Percentiles rank a stretch among this genome's conserved stretches.
These are phyloP conservation scores for Podabrus alpinus DNA, from an alignment of 2,888 invertebrate genomes.

Conservation along the genomic window DNA sequence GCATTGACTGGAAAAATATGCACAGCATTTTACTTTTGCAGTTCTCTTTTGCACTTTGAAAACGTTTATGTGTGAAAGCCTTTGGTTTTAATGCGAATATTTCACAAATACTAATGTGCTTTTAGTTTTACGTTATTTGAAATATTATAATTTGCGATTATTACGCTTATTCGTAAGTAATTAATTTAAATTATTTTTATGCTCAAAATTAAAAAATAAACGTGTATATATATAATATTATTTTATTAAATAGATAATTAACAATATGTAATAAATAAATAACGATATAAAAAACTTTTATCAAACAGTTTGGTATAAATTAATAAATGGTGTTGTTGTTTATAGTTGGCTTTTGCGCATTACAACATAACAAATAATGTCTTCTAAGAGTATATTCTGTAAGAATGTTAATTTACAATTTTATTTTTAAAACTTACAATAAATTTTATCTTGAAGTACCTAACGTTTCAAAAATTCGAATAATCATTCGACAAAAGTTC, in stretches of 20 bases:
- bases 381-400: background rate
- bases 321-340: background rate
- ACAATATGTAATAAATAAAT: background rate
- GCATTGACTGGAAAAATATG: background rate
- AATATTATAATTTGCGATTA: no score
- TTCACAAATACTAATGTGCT: background rate
- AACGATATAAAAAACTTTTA: background rate
- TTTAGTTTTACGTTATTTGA: background rate
- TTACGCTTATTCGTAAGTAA: no score
- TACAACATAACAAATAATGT: background rate
- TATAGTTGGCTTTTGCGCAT: background rate
- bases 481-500: background rate
- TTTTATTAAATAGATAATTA: background rate
- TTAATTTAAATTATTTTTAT: no score
- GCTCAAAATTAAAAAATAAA: no score
- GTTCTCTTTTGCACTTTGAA: background rate
- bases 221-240: background rate
- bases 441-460: background rate
- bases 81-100: no score
- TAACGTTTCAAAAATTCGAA: background rate
- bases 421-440: no score
- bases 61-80: background rate
- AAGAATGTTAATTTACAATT: no score
- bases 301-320: background rate
- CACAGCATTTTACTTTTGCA: background rate